Evolutionary conservation across 2,797 vertebrate genomes (phyloP), one percentile per base, ranked within the genome.

Genomic region (Poeciliopsis infans): DNA sequence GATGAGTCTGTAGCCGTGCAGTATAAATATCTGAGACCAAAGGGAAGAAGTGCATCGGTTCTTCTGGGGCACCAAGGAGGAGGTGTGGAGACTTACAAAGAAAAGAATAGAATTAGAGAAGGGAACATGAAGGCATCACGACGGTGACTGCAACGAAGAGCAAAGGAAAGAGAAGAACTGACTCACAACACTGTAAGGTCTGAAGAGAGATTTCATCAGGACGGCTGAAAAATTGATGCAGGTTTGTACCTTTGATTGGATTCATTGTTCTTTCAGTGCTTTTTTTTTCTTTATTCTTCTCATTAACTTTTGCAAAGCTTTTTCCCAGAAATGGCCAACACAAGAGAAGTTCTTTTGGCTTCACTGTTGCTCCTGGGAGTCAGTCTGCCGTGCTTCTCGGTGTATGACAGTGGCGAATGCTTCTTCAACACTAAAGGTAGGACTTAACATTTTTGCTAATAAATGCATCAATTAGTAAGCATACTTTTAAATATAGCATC

Each of bases 391-490:
- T 90, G 90, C 74, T 75, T 91, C 16, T 90, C 91, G 28, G 88
- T 89, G 46, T 87, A 92, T 73, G 94, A 91, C 84, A 90, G 89
- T 6, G 95, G 95, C 10, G 96, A 96, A 87, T 96, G 95, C 80
- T 95, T 94, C 86, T 96, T 96, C 81, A 95, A 96, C 78, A 95
- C 95, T 28, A 96, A 95, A 96, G 95, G 95, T 96, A 89, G 15
- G n/a, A 7, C 55, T 49, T 53, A 23, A 59, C 11, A 39, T n/a
- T 15, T 74, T 74, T 31, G 41, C 15, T 74, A 23, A 69, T 41
- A 43, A 45, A 70, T 70, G 3, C 36, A 68, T 28, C 12, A 25
- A 10, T 15, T 46, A 46, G 16, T 46, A 70, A 28, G 41, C 41
- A n/a, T 46, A n/a, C 4, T 16, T n/a, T 66, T 69, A 15, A 43